Evolutionary conservation across 2,888 invertebrate genomes (phyloP).

Genomic region (Synergus gifuensis): DNA sequence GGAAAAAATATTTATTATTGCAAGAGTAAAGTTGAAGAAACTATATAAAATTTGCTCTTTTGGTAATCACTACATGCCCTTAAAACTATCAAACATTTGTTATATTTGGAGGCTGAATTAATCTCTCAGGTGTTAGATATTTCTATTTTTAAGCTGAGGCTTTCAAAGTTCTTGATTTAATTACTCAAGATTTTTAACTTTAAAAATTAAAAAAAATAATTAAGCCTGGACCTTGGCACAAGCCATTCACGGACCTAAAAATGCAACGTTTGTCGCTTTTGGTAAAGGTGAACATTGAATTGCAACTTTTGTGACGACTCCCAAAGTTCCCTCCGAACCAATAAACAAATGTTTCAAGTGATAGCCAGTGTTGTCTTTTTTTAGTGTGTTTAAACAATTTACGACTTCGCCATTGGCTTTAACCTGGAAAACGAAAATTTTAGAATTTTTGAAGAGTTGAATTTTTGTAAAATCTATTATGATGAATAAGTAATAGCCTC

Average conservation of each 20-base stretch:
- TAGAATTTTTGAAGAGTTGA: background rate
- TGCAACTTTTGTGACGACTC: conserved; percentile 94
- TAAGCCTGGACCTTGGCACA: background rate
- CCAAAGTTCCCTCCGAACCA: conserved; percentile 98
- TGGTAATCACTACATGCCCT: too few relatives aligned
- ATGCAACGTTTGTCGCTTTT: conserved; percentile 90
- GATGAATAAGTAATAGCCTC: conserved; percentile 71
- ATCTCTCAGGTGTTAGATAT: too few relatives aligned
- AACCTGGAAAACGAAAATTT: conserved; percentile 79
- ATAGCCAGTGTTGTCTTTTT: conserved; percentile 99
- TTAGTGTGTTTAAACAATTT: conserved; percentile 90
- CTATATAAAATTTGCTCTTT: too few relatives aligned
- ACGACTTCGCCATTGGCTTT: conserved; percentile 91
- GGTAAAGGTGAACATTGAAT: conserved; percentile 94
- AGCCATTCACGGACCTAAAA: conserved; percentile 84
- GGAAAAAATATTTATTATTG: too few relatives aligned
- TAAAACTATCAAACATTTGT: conserved; percentile 6
- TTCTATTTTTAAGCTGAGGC: background rate
- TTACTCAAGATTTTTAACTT: background rate
- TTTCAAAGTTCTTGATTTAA: conserved; percentile 8
- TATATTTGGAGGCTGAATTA: background rate
- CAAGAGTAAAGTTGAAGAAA: too few relatives aligned
- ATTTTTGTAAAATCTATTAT: background rate
- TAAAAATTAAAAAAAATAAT: background rate
- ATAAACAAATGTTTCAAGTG: conserved; percentile 98